phyloP scores from a whole-genome alignment of 2,888 invertebrate species.

The Adelognathus sp. region DNA sequence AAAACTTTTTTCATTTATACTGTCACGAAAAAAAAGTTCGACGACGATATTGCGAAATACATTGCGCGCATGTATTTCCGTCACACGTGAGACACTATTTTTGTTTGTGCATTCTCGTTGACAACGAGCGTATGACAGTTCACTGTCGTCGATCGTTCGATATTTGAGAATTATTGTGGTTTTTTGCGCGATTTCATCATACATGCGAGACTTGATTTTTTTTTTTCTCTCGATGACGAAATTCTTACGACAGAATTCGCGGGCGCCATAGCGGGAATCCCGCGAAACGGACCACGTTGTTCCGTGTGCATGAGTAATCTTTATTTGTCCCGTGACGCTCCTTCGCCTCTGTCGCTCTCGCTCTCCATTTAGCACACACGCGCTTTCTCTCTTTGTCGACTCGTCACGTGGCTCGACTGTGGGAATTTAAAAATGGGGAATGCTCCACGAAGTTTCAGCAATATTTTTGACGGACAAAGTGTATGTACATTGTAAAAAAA shows the following conservation, averaged over 20 bases:
- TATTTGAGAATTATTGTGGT: background rate
- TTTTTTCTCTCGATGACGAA: background rate
- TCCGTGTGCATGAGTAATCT: background rate
- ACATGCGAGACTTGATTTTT: background rate
- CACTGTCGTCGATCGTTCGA: no score
- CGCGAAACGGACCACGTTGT: background rate
- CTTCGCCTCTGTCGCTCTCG: no score
- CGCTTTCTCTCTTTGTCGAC: no score
- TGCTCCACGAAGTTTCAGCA: background rate
- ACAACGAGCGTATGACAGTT: background rate
- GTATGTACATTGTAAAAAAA: no score
- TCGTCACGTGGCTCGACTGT: constrained; percentile 9
- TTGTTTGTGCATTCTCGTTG: background rate
- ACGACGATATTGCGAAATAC: constrained; percentile 12
- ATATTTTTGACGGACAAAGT: no score
- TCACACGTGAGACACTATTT: constrained; percentile 15
- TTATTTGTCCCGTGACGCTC: background rate
- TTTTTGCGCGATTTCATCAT: background rate
- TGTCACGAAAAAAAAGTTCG: background rate
- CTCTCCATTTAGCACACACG: no score
- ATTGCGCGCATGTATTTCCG: background rate
- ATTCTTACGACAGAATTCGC: background rate
- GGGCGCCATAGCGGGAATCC: background rate
- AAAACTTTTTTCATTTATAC: background rate
- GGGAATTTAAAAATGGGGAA: background rate